These are phyloP conservation scores for Zosterops borbonicus DNA, from an alignment of 2,113 vertebrate genomes.

Conservation along the genomic window DNA sequence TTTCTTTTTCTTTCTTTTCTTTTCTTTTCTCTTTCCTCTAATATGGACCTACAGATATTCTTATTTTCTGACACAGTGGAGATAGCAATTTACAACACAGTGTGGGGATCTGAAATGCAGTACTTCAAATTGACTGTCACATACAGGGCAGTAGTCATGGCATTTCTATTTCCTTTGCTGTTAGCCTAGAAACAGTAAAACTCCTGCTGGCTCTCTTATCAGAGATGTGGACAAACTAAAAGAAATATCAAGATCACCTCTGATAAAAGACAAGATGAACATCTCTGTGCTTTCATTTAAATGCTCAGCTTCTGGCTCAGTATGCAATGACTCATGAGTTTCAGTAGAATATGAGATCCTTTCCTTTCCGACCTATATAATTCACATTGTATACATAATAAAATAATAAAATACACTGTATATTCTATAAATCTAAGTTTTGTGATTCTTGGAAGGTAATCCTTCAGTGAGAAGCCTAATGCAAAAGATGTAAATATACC, in stretches of 20 bases:
- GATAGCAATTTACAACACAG: conserved; percentile 27
- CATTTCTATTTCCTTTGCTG: conserved; percentile 61
- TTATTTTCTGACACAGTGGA: conserved; percentile 24
- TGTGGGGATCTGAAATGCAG: conserved; percentile 44
- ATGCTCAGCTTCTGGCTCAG: not conserved
- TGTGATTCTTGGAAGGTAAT: not conserved
- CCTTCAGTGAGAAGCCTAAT: not conserved
- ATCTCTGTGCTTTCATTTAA: not conserved
- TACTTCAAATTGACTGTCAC: conserved; percentile 62
- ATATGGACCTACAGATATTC: conserved; percentile 6
- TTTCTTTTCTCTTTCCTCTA: too few relatives aligned
- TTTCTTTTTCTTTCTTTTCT: too few relatives aligned
- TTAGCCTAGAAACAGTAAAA: conserved; percentile 63
- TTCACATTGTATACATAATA: not conserved
- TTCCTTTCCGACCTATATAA: not conserved
- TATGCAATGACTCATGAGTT: conserved; percentile 12
- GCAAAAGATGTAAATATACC: not conserved
- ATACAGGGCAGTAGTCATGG: conserved; percentile 37
- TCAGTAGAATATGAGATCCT: not conserved
- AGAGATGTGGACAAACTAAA: conserved; percentile 57
- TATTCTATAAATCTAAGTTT: not conserved
- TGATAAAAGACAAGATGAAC: conserved; percentile 58
- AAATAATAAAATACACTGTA: not conserved
- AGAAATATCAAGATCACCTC: conserved; percentile 52
- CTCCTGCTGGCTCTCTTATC: conserved; percentile 63